Evolutionary conservation across 2,888 invertebrate genomes (phyloP).

Genomic region (Crematogaster levior): DNA sequence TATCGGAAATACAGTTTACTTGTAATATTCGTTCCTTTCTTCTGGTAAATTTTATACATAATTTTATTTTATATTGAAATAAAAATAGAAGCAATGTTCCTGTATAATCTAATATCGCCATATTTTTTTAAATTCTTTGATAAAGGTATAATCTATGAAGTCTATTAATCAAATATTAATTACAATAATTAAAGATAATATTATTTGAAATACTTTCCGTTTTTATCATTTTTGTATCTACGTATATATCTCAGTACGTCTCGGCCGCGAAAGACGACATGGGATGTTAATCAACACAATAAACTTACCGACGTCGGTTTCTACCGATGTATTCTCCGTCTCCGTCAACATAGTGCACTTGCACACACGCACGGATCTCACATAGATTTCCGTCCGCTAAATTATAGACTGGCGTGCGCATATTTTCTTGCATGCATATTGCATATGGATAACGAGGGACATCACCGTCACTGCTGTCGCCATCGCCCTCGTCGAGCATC

Average conservation of each 20-base stretch:
- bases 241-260: neutral
- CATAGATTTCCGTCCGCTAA: constrained; percentile 20
- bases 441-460: constrained; percentile 46
- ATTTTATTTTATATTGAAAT: neutral
- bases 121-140: neutral
- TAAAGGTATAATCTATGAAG: neutral
- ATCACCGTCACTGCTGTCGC: neutral
- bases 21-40: neutral
- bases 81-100: neutral
- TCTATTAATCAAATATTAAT: neutral
- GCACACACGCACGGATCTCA: neutral
- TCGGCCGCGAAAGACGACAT: constrained; percentile 12
- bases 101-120: neutral
- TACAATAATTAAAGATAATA: neutral
- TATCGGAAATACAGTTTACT: constrained; percentile 25
- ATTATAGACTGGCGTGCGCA: constrained; percentile 34
- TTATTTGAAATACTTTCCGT: neutral
- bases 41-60: constrained; percentile 6
- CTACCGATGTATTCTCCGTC: constrained; percentile 6
- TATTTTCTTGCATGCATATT: constrained; percentile 50
- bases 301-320: neutral
- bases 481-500: neutral
- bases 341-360: constrained; percentile 16
- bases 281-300: constrained; percentile 16
- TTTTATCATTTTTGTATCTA: neutral